Conservation (phyloP, 2,888 invertebrate genomes). For the Dryadula phaetusa region DNA sequence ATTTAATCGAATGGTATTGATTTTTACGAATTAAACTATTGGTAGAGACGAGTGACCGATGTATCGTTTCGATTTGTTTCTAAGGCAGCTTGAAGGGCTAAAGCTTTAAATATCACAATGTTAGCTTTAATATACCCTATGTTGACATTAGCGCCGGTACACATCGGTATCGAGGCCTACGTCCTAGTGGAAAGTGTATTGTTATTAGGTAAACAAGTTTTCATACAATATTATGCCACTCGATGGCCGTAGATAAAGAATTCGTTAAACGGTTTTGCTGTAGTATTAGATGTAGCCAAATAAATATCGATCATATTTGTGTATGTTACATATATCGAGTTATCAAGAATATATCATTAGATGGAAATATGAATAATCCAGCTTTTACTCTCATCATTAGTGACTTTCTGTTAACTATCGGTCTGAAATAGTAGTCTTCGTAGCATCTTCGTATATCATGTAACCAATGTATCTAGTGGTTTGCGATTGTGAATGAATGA, state of each 20-base stretch:
- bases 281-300: constrained; percentile 77
- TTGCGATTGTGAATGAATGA: constrained; percentile 16
- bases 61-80: constrained; percentile 39
- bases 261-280: constrained; percentile 76
- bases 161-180: constrained; percentile 57
- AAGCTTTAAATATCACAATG: constrained; percentile 68
- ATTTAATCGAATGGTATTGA: not conserved
- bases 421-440: constrained; percentile 60
- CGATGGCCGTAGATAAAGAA: constrained; percentile 71
- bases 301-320: constrained; percentile 72
- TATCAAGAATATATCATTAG: constrained; percentile 78
- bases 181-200: constrained; percentile 69
- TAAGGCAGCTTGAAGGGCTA: constrained; percentile 56
- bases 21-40: not conserved
- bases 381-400: constrained; percentile 67
- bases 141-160: constrained; percentile 59
- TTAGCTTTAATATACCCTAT: constrained; percentile 54
- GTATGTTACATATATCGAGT: constrained; percentile 76
- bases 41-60: constrained; percentile 5
- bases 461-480: constrained; percentile 18
- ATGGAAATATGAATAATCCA: constrained; percentile 60
- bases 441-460: constrained; percentile 52
- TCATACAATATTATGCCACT: constrained; percentile 66
- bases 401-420: constrained; percentile 58
- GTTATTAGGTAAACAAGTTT: constrained; percentile 65